Evolutionary conservation across 2,113 vertebrate species (phyloP).

Genomic region (Myotis lucifugus): DNA sequence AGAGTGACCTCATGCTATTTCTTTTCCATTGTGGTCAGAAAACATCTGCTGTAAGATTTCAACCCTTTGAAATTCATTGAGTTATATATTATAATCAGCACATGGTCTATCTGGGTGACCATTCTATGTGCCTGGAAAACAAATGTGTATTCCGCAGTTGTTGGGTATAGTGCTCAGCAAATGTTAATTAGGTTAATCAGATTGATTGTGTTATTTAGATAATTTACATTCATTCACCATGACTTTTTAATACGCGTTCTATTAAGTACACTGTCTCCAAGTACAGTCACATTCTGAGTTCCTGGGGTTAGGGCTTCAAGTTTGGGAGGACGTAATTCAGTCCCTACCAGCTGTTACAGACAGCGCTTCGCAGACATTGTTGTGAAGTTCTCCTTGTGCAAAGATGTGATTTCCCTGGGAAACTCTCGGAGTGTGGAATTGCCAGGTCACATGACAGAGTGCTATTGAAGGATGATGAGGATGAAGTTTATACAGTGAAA

Average conservation of each 20-base stretch:
- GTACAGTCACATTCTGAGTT: neutral
- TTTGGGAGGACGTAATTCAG: neutral
- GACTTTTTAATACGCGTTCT: neutral
- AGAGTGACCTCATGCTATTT: neutral
- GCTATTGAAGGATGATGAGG: neutral
- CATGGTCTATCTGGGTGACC: neutral
- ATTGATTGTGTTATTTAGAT: neutral
- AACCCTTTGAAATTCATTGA: neutral
- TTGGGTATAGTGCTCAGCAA: neutral
- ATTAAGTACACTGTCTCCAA: neutral
- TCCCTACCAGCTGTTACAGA: neutral
- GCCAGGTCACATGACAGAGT: neutral
- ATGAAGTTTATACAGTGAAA: neutral
- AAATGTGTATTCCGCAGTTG: neutral
- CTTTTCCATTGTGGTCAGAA: neutral
- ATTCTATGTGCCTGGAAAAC: neutral
- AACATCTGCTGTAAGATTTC: neutral
- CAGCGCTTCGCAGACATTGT: neutral
- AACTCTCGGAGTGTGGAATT: neutral
- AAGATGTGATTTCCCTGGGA: neutral
- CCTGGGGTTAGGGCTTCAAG: neutral
- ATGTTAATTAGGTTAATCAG: neutral
- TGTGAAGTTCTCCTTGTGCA: neutral
- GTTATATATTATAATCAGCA: neutral
- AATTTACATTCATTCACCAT: neutral